phyloP scores from a whole-genome alignment of 2,113 vertebrate species.

The Lipotes vexillifer region DNA sequence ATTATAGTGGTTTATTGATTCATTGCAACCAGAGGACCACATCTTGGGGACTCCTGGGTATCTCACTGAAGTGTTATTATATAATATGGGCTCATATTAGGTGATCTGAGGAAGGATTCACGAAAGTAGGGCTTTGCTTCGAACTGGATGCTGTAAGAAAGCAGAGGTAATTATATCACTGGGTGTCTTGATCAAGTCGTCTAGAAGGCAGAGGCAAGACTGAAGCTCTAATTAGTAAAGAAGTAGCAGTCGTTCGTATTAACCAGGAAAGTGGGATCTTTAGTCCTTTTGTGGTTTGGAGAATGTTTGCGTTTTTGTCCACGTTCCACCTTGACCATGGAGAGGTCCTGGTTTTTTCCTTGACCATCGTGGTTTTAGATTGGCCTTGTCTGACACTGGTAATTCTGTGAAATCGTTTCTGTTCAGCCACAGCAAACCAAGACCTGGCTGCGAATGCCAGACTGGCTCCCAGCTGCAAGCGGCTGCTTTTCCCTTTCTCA shows the following conservation, averaged over 20 bases:
- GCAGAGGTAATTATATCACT: neutral
- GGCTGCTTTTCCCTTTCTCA: neutral
- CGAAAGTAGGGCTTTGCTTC: neutral
- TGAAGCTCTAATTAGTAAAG: neutral
- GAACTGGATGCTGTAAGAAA: neutral
- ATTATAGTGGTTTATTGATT: neutral
- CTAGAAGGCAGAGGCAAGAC: neutral
- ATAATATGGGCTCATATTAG: neutral
- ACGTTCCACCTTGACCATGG: accelerated
- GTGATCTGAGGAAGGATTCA: neutral
- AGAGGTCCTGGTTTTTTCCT: neutral
- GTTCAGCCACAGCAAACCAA: neutral
- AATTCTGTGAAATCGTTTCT: neutral
- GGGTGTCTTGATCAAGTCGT: neutral
- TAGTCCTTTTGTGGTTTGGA: neutral
- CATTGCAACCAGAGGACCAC: neutral
- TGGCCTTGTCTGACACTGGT: neutral
- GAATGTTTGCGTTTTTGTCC: neutral
- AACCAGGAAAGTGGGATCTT: neutral
- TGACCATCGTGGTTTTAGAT: accelerated
- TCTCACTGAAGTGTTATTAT: neutral
- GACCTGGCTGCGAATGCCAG: neutral
- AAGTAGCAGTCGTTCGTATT: neutral
- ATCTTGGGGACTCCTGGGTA: accelerated
- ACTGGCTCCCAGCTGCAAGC: neutral